Evolutionary conservation across 2,797 vertebrate species (phyloP).

Genomic region (Holocentrus rufus): DNA sequence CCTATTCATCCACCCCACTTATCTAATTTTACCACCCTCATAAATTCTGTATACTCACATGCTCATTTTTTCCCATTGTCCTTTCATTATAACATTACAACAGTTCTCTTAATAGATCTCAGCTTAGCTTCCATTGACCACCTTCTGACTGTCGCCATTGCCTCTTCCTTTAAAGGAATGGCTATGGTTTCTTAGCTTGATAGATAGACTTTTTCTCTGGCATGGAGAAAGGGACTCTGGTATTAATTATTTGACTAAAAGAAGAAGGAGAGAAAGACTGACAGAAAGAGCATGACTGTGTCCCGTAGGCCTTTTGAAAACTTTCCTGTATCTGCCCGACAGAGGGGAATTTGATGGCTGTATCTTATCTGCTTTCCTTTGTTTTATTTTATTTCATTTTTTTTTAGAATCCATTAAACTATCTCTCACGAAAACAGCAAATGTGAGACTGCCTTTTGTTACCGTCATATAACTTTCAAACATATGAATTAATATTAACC

Average conservation of each 20-base stretch:
- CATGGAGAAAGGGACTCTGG: neutral
- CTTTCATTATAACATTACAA: neutral
- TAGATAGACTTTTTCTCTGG: conserved; percentile 22
- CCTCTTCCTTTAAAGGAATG: conserved; percentile 38
- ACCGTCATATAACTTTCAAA: conserved; percentile 4
- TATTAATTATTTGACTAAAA: conserved; percentile 23
- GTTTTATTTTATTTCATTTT: too few relatives aligned
- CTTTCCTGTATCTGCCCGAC: conserved; percentile 10
- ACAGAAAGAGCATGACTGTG: neutral
- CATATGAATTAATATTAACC: neutral
- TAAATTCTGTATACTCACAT: neutral
- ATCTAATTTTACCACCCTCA: conserved; percentile 7
- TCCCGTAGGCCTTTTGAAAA: conserved; percentile 37
- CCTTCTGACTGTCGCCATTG: conserved; percentile 26
- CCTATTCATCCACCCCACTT: conserved; percentile 11
- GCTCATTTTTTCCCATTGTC: neutral
- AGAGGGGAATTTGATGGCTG: conserved; percentile 16
- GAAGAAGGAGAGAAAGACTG: neutral
- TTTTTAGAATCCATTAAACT: conserved; percentile 71
- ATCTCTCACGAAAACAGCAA: conserved; percentile 39
- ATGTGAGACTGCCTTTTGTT: conserved; percentile 46
- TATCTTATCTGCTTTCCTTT: conserved; percentile 42
- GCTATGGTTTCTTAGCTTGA: conserved; percentile 36
- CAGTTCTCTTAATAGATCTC: conserved; percentile 82
- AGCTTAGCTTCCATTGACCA: conserved; percentile 78